Conservation (phyloP, 2,888 invertebrate species). For the Flabesymbios commensalis region DNA sequence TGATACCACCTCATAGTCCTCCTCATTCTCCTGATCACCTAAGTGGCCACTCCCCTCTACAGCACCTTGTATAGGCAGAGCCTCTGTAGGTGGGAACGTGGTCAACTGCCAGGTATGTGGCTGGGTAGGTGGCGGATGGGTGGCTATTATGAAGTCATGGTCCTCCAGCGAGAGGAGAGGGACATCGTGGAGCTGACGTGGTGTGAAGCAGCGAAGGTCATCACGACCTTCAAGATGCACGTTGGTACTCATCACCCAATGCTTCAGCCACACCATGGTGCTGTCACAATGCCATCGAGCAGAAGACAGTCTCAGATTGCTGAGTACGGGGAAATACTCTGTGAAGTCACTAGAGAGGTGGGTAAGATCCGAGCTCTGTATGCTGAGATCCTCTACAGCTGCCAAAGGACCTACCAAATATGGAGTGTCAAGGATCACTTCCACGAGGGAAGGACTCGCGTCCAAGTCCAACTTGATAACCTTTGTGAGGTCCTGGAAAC, state of each 20-base stretch:
- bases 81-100: background rate
- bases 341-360: slow-evolving; percentile 17
- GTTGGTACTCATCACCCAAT: slow-evolving; percentile 25
- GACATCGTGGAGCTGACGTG: slow-evolving; percentile 25
- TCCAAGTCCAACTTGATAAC: slow-evolving; percentile 29
- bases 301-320: slow-evolving; percentile 24
- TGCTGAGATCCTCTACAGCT: slow-evolving; percentile 30
- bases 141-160: slow-evolving; percentile 18
- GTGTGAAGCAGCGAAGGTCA: slow-evolving; percentile 29
- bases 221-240: slow-evolving; percentile 17
- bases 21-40: no score
- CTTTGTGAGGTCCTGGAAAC: slow-evolving; percentile 25
- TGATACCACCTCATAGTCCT: no score
- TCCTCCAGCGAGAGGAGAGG: slow-evolving; percentile 22
- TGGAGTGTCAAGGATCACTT: slow-evolving; percentile 12
- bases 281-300: slow-evolving; percentile 36
- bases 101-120: background rate
- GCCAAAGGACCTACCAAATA: slow-evolving; percentile 12
- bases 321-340: slow-evolving; percentile 19
- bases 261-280: slow-evolving; percentile 31
- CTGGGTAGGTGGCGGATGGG: no score
- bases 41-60: no score
- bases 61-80: no score
- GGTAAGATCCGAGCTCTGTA: slow-evolving; percentile 30
- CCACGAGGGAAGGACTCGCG: slow-evolving; percentile 29